These are phyloP conservation scores for Drosophila buzzatii DNA, from an alignment of 2,888 invertebrate genomes.

Conservation along the genomic window DNA sequence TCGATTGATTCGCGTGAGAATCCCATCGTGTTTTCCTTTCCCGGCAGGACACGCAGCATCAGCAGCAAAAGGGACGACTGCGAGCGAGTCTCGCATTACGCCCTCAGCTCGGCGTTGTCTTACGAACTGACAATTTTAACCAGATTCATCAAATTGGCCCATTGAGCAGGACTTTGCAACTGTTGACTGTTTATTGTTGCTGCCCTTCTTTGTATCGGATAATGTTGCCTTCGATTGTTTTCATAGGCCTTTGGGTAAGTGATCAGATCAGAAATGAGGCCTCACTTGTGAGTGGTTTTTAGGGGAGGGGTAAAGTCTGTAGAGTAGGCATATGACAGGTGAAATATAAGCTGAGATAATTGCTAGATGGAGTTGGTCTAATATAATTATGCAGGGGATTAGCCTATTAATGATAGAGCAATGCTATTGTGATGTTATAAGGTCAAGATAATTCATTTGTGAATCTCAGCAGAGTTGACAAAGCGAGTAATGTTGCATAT, in stretches of 20 bases:
- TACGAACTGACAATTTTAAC: conserved; percentile 53
- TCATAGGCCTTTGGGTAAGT: conserved; percentile 20
- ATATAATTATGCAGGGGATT: background rate
- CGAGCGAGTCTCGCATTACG: conserved; percentile 61
- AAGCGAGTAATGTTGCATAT: background rate
- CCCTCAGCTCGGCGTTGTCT: conserved; percentile 70
- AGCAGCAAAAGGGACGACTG: conserved; percentile 21
- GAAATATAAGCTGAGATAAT: conserved; percentile 1
- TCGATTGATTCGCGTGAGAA: conserved; percentile 76
- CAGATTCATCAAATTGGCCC: conserved; percentile 45
- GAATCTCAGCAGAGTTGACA: too few species aligned
- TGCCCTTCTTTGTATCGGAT: conserved; percentile 32
- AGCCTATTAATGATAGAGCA: background rate
- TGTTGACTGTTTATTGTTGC: conserved; percentile 37
- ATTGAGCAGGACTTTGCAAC: conserved; percentile 61
- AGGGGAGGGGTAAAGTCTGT: background rate
- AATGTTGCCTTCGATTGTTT: conserved; percentile 46
- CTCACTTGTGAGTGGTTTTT: background rate
- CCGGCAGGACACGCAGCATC: conserved; percentile 38
- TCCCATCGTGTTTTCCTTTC: conserved; percentile 69
- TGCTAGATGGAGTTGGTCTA: background rate
- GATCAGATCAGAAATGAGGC: conserved; percentile 4
- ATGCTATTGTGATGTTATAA: background rate
- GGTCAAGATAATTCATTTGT: background rate
- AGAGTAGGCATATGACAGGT: background rate